Conservation (phyloP, 2,888 invertebrate species). For the Macrophya annulata region DNA sequence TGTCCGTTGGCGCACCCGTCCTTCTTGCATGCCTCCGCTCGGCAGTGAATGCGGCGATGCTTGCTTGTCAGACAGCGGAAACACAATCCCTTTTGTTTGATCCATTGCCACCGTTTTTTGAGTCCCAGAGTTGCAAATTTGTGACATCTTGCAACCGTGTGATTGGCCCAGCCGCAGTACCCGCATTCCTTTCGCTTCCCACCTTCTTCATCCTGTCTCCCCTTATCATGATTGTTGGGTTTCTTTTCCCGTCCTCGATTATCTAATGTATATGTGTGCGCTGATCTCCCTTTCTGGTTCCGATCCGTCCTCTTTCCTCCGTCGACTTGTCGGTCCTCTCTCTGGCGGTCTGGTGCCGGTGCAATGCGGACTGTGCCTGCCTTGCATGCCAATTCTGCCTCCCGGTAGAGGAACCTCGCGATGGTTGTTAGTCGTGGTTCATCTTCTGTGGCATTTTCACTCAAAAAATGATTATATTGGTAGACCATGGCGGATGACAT, state of each 20-base stretch:
- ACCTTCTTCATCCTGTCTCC: background rate
- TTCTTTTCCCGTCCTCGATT: too few species aligned
- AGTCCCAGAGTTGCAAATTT: background rate
- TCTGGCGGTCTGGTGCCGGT: background rate
- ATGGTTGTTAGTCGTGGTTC: background rate
- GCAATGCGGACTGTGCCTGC: background rate
- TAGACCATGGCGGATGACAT: constrained; percentile 39
- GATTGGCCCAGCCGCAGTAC: background rate
- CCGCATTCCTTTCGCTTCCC: background rate
- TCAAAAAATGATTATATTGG: constrained; percentile 5
- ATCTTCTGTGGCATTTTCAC: background rate
- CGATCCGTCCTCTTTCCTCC: background rate
- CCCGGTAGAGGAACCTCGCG: background rate
- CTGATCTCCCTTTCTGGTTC: background rate
- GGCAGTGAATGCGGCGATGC: background rate
- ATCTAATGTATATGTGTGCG: too few species aligned
- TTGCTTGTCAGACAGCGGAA: background rate
- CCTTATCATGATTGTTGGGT: too few species aligned
- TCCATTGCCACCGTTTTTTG: background rate
- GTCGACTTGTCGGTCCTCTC: background rate
- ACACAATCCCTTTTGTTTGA: background rate
- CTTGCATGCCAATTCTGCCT: background rate
- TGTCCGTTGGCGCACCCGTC: background rate
- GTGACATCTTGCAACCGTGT: background rate
- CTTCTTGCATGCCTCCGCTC: background rate